Conservation (phyloP, 2,113 vertebrate genomes). For the Pelvicachromis taeniatus region DNA sequence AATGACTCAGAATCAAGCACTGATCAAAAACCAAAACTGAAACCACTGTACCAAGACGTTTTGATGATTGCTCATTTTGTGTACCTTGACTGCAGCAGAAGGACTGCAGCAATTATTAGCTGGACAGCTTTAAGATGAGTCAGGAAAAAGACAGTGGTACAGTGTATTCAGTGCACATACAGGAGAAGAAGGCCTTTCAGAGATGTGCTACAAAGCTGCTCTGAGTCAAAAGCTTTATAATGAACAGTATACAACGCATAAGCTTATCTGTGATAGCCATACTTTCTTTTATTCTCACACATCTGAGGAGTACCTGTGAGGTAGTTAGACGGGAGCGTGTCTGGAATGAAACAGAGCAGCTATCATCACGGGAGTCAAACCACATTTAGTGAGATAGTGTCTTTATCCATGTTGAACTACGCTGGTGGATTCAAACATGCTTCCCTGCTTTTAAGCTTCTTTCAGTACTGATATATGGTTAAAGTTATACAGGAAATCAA, state of each 20-base stretch:
- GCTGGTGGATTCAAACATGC: not conserved
- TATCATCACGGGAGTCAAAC: not conserved
- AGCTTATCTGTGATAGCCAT: not conserved
- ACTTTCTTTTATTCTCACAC: not conserved
- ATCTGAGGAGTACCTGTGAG: not conserved
- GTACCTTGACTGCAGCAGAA: conserved; percentile 8
- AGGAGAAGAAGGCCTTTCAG: not conserved
- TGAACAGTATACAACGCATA: not conserved
- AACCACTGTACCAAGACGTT: not conserved
- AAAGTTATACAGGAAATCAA: conserved; percentile 6
- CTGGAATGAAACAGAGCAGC: not conserved
- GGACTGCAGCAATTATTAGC: conserved; percentile 7
- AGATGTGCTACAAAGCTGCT: not conserved
- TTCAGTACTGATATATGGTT: conserved; percentile 12
- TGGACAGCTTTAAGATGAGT: conserved; percentile 14
- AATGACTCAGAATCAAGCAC: not conserved
- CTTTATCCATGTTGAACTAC: not conserved
- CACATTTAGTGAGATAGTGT: not conserved
- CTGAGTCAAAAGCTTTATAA: not conserved
- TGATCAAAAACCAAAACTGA: not conserved
- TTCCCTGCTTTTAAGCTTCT: not conserved
- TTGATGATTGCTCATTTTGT: conserved; percentile 15
- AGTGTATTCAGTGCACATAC: not conserved
- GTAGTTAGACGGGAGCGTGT: not conserved
- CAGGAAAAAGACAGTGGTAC: not conserved